A percentile compares a stretch with the other conserved stretches of the same genome.
phyloP scores from a whole-genome alignment of 1,140 invertebrate species.

The Probaryconus sp. region DNA sequence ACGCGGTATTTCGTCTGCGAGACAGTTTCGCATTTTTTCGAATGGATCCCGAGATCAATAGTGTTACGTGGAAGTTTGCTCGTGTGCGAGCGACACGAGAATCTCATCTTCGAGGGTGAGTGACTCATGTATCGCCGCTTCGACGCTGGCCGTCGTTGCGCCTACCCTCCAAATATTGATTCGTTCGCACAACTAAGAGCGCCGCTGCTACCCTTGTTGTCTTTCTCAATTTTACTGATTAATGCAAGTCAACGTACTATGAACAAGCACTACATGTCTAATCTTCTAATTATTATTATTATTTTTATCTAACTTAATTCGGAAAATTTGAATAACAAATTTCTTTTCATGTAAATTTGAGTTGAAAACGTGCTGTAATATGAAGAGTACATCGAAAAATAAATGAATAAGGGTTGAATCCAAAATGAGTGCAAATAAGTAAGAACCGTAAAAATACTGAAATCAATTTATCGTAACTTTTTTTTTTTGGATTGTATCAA shows the following conservation, averaged over 20 bases:
- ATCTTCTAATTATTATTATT: too few species aligned
- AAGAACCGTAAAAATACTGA: too few species aligned
- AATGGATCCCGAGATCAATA: constrained; percentile 52
- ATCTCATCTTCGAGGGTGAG: constrained; percentile 70
- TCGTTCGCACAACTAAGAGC: constrained; percentile 52
- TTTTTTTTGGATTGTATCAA: too few species aligned
- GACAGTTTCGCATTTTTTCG: constrained; percentile 16
- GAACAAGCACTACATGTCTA: too few species aligned
- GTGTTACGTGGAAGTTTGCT: constrained; percentile 36
- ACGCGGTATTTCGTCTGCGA: background rate
- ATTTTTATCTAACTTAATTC: too few species aligned
- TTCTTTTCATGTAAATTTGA: too few species aligned
- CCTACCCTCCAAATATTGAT: constrained; percentile 75
- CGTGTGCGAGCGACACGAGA: constrained; percentile 26
- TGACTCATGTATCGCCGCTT: constrained; percentile 75
- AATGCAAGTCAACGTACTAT: constrained; percentile 29
- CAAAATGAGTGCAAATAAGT: too few species aligned
- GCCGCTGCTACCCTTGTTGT: constrained; percentile 19
- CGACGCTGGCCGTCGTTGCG: constrained; percentile 70
- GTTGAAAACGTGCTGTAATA: too few species aligned
- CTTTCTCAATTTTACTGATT: constrained; percentile 47
- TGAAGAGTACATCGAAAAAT: too few species aligned
- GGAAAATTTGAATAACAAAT: constrained; percentile 14
- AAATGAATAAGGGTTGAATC: too few species aligned
- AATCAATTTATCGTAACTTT: too few species aligned